Evolutionary conservation across 2,113 vertebrate species (phyloP).

Genomic region (Isichthys henryi): DNA sequence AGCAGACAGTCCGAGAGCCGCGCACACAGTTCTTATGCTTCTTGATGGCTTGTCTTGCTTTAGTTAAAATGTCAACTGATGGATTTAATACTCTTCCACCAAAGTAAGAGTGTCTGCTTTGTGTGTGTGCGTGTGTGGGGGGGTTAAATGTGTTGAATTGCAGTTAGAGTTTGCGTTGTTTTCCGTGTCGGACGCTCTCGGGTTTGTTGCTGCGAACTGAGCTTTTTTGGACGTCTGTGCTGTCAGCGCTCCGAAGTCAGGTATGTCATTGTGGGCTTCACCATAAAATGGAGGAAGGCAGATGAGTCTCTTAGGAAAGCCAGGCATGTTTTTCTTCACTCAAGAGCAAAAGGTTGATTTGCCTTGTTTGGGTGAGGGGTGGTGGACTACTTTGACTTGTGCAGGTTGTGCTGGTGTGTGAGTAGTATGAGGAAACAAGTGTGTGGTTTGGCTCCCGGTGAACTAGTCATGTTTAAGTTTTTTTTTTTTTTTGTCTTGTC

Average conservation of each 20-base stretch:
- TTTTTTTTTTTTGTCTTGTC: background rate
- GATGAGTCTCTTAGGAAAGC: slow-evolving; percentile 66
- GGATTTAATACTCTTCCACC: slow-evolving; percentile 19
- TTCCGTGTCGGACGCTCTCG: slow-evolving; percentile 39
- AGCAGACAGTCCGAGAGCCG: slow-evolving; percentile 61
- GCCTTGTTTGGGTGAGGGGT: slow-evolving; percentile 26
- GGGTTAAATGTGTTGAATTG: background rate
- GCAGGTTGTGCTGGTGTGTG: slow-evolving; percentile 27
- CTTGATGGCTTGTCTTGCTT: slow-evolving; percentile 22
- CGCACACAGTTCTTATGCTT: slow-evolving; percentile 43
- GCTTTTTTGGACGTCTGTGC: slow-evolving; percentile 41
- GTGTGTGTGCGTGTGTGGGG: background rate
- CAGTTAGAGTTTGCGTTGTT: slow-evolving; percentile 18
- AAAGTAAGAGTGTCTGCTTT: background rate
- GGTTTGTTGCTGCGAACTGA: slow-evolving; percentile 20
- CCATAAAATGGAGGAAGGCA: slow-evolving; percentile 98
- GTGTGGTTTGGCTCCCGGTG: slow-evolving; percentile 26
- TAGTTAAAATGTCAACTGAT: slow-evolving; percentile 18
- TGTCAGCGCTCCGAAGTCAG: slow-evolving; percentile 84
- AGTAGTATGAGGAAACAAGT: slow-evolving; percentile 42
- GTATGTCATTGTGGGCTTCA: slow-evolving; percentile 83
- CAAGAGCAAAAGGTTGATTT: slow-evolving; percentile 60
- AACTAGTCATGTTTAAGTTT: slow-evolving; percentile 41
- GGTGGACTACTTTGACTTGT: slow-evolving; percentile 18
- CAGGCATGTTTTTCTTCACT: slow-evolving; percentile 47